phyloP scores from a whole-genome alignment of 2,888 invertebrate genomes.

The Agrotis segetum region DNA sequence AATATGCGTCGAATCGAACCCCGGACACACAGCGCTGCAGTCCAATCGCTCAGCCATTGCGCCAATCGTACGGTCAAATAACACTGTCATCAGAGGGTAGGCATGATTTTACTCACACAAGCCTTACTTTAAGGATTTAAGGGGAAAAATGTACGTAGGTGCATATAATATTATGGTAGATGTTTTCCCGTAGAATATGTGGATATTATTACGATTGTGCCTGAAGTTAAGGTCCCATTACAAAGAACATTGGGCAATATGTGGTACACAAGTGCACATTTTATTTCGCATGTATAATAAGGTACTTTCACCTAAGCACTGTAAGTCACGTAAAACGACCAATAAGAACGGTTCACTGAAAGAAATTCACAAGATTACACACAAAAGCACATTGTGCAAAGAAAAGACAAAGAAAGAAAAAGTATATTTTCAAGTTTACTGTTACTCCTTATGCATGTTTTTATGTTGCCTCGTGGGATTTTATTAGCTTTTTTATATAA shows the following conservation, averaged over 20 bases:
- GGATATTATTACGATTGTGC: neutral
- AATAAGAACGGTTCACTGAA: conserved; percentile 54
- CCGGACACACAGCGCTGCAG: too few species aligned
- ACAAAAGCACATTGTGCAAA: conserved; percentile 55
- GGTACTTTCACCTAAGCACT: conserved; percentile 1
- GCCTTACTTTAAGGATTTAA: too few species aligned
- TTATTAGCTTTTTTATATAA: conserved; percentile 69
- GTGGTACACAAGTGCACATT: neutral
- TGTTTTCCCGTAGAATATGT: neutral
- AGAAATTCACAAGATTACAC: conserved; percentile 47
- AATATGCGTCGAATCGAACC: too few species aligned
- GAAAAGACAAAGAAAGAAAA: conserved; percentile 54
- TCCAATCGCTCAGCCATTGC: too few species aligned
- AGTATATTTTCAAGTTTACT: conserved; percentile 63
- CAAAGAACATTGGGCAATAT: neutral
- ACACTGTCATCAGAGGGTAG: too few species aligned
- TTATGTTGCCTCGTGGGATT: conserved; percentile 70
- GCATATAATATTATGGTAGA: too few species aligned
- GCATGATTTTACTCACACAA: too few species aligned
- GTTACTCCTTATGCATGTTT: conserved; percentile 64
- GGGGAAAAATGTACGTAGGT: too few species aligned
- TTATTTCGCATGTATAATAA: conserved; percentile 6
- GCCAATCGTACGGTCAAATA: too few species aligned
- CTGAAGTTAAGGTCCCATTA: too few species aligned
- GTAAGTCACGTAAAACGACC: conserved; percentile 36